Percentiles rank a stretch among this genome's conserved stretches.
Conservation (phyloP, 2,113 vertebrate genomes). For the Nothocercus nigrocapillus region DNA sequence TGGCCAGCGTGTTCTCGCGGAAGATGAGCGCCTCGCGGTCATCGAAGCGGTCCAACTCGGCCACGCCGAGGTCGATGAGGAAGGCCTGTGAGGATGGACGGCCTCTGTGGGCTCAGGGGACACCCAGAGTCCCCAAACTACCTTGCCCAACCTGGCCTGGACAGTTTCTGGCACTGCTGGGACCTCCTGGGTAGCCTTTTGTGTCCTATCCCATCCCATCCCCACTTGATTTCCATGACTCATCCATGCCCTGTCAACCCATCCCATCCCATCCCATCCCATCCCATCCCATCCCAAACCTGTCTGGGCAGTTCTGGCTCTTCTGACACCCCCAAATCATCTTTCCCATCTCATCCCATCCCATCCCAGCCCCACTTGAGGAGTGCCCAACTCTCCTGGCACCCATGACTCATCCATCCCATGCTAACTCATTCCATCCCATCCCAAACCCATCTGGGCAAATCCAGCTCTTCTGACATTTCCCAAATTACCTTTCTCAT, state of each 20-base stretch:
- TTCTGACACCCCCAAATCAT: neutral
- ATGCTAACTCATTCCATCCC: neutral
- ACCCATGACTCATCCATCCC: too few species aligned
- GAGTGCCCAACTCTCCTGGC: too few species aligned
- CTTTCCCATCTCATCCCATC: neutral
- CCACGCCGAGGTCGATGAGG: constrained; percentile 87
- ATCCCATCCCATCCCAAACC: neutral
- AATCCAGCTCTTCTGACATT: too few species aligned
- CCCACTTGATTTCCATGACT: too few species aligned
- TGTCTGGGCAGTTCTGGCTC: too few species aligned
- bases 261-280: neutral
- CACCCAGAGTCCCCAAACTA: neutral
- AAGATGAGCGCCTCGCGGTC: constrained; percentile 91
- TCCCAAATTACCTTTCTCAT: too few species aligned
- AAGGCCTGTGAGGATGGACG: constrained; percentile 77
- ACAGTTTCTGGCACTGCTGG: neutral
- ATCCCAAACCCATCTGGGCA: neutral
- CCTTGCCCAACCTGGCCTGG: fast-evolving
- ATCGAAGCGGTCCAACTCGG: constrained; percentile 88
- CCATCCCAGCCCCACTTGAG: neutral
- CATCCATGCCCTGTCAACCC: neutral
- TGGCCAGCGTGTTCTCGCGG: constrained; percentile 93
- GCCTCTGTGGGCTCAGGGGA: neutral
- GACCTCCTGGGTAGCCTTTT: neutral
- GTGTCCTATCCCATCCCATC: neutral